Evolutionary conservation across 2,113 vertebrate species (phyloP).

Genomic region (Syrrhaptes paradoxus): DNA sequence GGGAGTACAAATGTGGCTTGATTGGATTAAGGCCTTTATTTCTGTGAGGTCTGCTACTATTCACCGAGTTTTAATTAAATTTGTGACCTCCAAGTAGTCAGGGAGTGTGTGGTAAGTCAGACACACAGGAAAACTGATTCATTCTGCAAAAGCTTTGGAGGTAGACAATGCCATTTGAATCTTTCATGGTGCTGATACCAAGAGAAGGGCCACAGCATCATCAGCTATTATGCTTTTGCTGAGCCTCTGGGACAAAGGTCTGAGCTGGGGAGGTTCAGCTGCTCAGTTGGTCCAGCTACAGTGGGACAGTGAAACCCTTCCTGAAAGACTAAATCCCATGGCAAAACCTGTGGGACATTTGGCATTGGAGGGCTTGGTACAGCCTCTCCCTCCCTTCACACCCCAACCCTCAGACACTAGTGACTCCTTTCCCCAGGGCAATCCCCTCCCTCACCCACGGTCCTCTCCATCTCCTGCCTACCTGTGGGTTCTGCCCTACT

Average conservation of each 20-base stretch:
- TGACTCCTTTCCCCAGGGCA: background rate
- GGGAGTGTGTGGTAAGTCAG: conserved; percentile 63
- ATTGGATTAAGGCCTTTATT: conserved; percentile 67
- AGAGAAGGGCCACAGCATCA: conserved; percentile 27
- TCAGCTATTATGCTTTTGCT: background rate
- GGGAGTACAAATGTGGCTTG: conserved; percentile 61
- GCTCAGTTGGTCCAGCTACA: background rate
- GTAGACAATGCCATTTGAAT: conserved; percentile 67
- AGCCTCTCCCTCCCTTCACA: background rate
- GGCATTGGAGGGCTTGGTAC: background rate
- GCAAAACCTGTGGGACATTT: background rate
- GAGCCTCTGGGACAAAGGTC: conserved; percentile 20
- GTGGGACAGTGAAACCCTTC: background rate
- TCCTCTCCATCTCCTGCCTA: background rate
- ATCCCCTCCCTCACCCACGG: background rate
- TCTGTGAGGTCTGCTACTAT: conserved; percentile 66
- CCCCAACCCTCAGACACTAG: background rate
- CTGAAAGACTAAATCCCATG: background rate
- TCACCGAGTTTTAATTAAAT: conserved; percentile 63
- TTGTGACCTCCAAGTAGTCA: conserved; percentile 66
- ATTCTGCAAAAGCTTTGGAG: conserved; percentile 51
- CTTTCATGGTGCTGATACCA: conserved; percentile 52
- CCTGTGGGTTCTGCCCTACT: background rate
- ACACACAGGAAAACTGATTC: conserved; percentile 55
- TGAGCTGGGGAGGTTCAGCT: background rate